A percentile compares a stretch with the other conserved stretches of the same genome.
phyloP scores from a whole-genome alignment of 2,888 invertebrate species.

The Chaetogeoica ovagalla region DNA sequence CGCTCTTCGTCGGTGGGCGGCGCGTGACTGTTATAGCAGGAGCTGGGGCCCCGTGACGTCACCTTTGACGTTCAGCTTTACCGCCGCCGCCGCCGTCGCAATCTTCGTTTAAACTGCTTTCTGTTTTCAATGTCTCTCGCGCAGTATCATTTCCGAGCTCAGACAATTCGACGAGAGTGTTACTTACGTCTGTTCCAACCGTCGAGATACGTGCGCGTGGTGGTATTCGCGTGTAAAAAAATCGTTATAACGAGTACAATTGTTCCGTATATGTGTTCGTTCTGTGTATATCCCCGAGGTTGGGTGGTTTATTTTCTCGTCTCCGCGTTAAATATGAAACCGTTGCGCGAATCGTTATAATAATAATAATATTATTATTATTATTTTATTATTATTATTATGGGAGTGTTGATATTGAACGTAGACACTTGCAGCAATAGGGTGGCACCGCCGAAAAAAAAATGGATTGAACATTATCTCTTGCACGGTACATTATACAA shows the following conservation, averaged over 20 bases:
- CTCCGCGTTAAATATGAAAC: background rate
- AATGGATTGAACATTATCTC: slow-evolving; percentile 72
- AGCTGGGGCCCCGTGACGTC: slow-evolving; percentile 41
- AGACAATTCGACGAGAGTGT: slow-evolving; percentile 5
- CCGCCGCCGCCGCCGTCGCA: slow-evolving; percentile 5
- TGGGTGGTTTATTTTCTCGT: too few relatives aligned
- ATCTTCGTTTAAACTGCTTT: slow-evolving; percentile 46
- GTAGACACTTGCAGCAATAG: slow-evolving; percentile 55
- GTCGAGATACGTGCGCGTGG: background rate
- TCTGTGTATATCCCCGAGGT: too few relatives aligned
- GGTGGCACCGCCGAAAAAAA: slow-evolving; percentile 70
- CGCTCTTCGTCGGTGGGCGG: slow-evolving; percentile 44
- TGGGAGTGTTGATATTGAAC: slow-evolving; percentile 53
- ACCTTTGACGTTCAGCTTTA: slow-evolving; percentile 40
- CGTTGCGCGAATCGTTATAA: background rate
- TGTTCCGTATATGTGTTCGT: background rate
- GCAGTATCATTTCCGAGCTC: slow-evolving; percentile 38
- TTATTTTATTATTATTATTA: slow-evolving; percentile 14
- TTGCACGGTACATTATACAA: slow-evolving; percentile 43
- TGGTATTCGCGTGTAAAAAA: background rate
- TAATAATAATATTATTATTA: background rate
- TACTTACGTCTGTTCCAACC: background rate
- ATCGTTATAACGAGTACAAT: background rate
- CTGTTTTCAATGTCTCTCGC: slow-evolving; percentile 37
- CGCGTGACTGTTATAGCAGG: slow-evolving; percentile 19